Evolutionary conservation across 2,888 invertebrate species (phyloP), one percentile per base, ranked within the genome.

Genomic region (Catonia carolina): DNA sequence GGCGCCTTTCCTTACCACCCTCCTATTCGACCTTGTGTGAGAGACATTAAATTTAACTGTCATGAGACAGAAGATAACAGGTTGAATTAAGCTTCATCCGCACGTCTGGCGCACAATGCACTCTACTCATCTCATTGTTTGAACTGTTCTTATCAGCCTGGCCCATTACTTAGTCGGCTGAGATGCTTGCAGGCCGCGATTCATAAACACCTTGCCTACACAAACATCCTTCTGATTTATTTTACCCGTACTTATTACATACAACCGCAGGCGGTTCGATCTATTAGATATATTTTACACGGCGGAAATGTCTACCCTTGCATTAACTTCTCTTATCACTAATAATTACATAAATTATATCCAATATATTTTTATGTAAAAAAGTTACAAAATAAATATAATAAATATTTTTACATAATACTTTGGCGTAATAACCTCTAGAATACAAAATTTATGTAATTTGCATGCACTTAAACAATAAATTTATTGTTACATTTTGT

Each of bases 21-120:
- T 37, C 39, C 39, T 17, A 37, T 12, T 3, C 39, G 14, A 37
- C 39, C 39, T 14, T 37, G 14, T 37, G 22, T 27, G 45, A 45
- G 45, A 45, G 45, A 45, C 45, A 45, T 45, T 45, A 45, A 45
- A 45, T 45, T 45, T 45, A 45, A 45, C 45, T 45, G 45, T 45
- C 45, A 45, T 45, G 45, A 45, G 45, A 22, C 45, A 45, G 45
- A 18, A 45, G 45, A 45, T 45, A 45, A 45, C 45, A 45, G 45
- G 45, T 45, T 45, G 45, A 45, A 45, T 45, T 45, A 45, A 45
- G 45, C 45, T 45, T 45, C 45, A 45, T 45, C 45, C 45, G 45
- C 45, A 45, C 45, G 45, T 45, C 45, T 45, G 23, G 23, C 22
- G 27, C 45, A 45, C 45, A 45, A 45, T 45, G 45, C 45, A 45